Conservation (phyloP, 2,113 vertebrate genomes). For the Myiopsitta monachus region DNA sequence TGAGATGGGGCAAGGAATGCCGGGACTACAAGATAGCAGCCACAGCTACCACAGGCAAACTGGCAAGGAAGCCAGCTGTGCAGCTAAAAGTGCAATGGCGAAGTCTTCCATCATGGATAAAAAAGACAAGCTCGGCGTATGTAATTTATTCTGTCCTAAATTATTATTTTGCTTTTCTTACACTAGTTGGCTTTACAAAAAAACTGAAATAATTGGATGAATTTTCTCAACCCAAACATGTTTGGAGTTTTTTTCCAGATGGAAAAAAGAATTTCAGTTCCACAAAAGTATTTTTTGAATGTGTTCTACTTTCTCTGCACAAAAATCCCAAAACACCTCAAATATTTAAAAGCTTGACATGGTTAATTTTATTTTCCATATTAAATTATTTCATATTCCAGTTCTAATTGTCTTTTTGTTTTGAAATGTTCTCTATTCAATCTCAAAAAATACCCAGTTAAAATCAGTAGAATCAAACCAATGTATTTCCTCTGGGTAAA, state of each 20-base stretch:
- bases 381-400: not conserved
- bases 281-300: not conserved
- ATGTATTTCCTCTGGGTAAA: not conserved
- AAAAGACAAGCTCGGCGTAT: not conserved
- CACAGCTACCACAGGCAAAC: constrained; percentile 61
- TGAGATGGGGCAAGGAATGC: constrained; percentile 75
- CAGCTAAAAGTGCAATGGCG: constrained; percentile 74
- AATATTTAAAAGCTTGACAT: not conserved
- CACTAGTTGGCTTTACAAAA: not conserved
- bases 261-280: not conserved
- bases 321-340: not conserved
- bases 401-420: not conserved
- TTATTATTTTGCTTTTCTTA: not conserved
- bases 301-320: not conserved
- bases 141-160: not conserved
- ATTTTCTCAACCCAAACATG: not conserved
- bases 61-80: constrained; percentile 63
- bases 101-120: constrained; percentile 60
- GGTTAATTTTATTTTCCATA: not conserved
- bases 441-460: not conserved
- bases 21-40: constrained; percentile 67
- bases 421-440: not conserved
- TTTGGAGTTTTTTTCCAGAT: not conserved
- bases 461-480: not conserved
- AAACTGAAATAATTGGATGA: not conserved